These are phyloP conservation scores for Todiramphus saurophagus DNA, from an alignment of 2,113 vertebrate genomes.

Conservation along the genomic window DNA sequence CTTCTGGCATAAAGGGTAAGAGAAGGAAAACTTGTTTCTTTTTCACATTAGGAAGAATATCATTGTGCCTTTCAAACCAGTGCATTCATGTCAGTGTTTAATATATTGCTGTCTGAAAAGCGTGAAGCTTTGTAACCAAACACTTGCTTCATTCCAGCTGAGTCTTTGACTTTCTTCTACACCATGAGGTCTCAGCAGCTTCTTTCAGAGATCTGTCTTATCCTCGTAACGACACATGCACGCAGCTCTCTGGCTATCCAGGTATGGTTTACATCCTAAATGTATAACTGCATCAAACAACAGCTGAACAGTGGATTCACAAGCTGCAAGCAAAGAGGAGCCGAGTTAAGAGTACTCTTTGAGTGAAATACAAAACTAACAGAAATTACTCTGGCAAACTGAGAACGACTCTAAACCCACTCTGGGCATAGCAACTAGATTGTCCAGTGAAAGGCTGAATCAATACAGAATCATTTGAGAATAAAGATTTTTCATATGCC, in stretches of 20 bases:
- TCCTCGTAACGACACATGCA: slow-evolving; percentile 88
- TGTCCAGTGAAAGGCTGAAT: neutral
- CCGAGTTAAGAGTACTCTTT: neutral
- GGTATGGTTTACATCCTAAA: slow-evolving; percentile 93
- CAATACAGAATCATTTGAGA: neutral
- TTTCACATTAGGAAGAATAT: neutral
- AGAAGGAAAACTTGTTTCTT: neutral
- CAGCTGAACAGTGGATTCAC: slow-evolving; percentile 89
- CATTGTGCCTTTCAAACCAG: neutral
- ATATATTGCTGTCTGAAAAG: neutral
- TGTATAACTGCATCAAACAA: slow-evolving; percentile 94
- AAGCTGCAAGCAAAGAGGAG: slow-evolving; percentile 76
- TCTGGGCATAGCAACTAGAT: neutral
- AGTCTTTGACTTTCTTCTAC: neutral
- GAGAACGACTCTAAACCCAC: neutral
- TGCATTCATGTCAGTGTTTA: neutral
- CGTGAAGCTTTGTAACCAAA: neutral
- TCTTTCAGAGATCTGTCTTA: slow-evolving; percentile 86
- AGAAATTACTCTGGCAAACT: neutral
- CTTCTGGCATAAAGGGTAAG: neutral
- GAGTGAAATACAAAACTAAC: neutral
- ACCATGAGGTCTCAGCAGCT: neutral
- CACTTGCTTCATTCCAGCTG: neutral
- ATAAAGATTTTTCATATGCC: neutral
- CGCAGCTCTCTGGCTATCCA: slow-evolving; percentile 93